These are phyloP conservation scores for Phymorhynchus buccinoides DNA, from an alignment of 1,140 invertebrate genomes.

Conservation along the genomic window DNA sequence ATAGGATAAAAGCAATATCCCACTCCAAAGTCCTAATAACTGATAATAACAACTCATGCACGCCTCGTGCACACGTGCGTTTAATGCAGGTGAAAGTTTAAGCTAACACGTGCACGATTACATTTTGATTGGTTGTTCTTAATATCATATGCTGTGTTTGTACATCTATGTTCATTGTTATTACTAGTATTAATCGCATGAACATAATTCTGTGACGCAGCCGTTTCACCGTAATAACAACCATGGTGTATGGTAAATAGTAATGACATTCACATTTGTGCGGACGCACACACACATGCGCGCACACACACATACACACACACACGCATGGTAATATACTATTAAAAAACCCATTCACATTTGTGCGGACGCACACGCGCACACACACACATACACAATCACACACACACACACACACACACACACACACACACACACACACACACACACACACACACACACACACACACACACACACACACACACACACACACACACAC, in stretches of 20 bases:
- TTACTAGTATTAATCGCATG: not conserved
- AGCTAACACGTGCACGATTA: too few relatives aligned
- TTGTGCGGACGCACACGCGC: not conserved
- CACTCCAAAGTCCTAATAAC: too few relatives aligned
- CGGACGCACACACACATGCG: not conserved
- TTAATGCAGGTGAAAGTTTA: too few relatives aligned
- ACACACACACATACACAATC: too few relatives aligned
- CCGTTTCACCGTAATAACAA: not conserved
- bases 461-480: not conserved
- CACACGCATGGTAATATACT: not conserved
- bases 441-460: conserved; percentile 22
- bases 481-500: conserved; percentile 22
- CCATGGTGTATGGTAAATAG: not conserved
- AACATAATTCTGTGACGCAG: not conserved
- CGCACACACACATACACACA: not conserved
- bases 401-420: too few relatives aligned
- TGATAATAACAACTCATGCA: too few relatives aligned
- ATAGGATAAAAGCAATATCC: too few relatives aligned
- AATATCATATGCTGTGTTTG: too few relatives aligned
- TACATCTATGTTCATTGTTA: not conserved
- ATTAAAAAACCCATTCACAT: not conserved
- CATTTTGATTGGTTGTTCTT: not conserved
- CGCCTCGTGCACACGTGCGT: too few relatives aligned
- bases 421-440: conserved; percentile 14
- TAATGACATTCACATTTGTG: not conserved